Base-by-base conservation (phyloP, 2,113 vertebrate genomes). In the Falco punctatus region DNA sequence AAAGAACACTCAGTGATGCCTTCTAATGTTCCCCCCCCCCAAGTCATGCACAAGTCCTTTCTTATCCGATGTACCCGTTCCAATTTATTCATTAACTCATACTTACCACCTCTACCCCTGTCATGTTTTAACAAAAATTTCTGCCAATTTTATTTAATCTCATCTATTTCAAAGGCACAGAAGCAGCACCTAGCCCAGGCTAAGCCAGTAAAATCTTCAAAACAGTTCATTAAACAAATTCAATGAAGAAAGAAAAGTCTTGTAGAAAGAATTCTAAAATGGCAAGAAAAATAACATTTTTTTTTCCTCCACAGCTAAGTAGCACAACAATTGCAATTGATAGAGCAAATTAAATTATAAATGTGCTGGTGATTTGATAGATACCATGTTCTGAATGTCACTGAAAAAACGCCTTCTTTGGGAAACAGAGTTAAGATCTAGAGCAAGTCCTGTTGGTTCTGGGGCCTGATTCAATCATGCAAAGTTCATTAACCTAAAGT, bases 281-380 rank as follows among this genome's bases (percentile, higher is more conserved):
- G 87, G 71, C 81, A 95, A 81, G 81, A 93, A 98, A 94, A 97
- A 98, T 98, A 86, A 91, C 83, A 52, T 97, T 62, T 58, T 90
- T 89, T 27, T 13, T 8, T 21, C 7, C 0, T n/a, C 26, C 62
- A 1, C 46, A 94, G 94, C 92, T 97, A 98, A 97, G 90, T 86
- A 95, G 86, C 94, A 96, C 3, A 3, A 97, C 92, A 97, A 97
- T 85, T 97, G 92, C 74, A 97, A 96, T 78, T 96, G 96, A 97
- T 87, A 88, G 96, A 96, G 90, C 91, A 97, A 97, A 98, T 97
- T 97, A 97, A 98, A 97, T 96, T 97, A 90, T 96, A 92, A 96
- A 91, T 49, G 88, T 83, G 6, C 82, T 77, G 79, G 72, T 83
- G 92, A 95, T 94, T 95, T 97, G 96, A 97, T 94, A 94, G 96